Conservation (phyloP, 2,797 vertebrate genomes). For the Eulemur rubriventer region DNA sequence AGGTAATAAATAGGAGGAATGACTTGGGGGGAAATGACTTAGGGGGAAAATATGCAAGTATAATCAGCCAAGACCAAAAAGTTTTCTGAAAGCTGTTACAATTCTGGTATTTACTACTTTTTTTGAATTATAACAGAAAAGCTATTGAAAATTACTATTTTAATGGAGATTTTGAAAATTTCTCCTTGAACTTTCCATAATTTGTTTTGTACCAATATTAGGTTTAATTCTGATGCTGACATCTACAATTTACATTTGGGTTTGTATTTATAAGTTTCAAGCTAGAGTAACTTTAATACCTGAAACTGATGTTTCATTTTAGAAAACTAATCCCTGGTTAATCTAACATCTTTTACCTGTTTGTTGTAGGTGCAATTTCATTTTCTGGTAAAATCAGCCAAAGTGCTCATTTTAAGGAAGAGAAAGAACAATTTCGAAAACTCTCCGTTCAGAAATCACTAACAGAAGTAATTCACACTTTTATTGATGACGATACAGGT, state of each 20-base stretch:
- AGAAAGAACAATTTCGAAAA: accelerated
- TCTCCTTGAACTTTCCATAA: constrained; percentile 13
- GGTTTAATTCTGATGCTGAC: neutral
- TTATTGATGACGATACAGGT: neutral
- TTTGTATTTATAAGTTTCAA: neutral
- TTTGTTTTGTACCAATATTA: neutral
- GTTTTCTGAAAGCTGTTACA: neutral
- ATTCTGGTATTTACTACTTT: neutral
- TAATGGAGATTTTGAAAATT: constrained; percentile 12
- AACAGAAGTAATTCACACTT: neutral
- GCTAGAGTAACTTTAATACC: neutral
- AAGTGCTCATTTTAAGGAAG: neutral
- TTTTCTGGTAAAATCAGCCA: constrained; percentile 29
- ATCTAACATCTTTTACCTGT: neutral
- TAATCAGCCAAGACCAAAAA: neutral
- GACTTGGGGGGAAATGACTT: neutral
- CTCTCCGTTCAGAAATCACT: neutral
- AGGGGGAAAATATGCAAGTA: neutral
- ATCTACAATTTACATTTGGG: neutral
- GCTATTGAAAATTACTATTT: neutral
- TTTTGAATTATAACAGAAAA: neutral
- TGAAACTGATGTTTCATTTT: constrained; percentile 18
- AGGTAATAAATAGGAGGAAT: neutral
- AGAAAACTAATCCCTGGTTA: neutral
- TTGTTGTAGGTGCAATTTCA: constrained; percentile 57